phyloP scores from a whole-genome alignment of 2,888 invertebrate genomes.

The Zaprionus obscuricornis region DNA sequence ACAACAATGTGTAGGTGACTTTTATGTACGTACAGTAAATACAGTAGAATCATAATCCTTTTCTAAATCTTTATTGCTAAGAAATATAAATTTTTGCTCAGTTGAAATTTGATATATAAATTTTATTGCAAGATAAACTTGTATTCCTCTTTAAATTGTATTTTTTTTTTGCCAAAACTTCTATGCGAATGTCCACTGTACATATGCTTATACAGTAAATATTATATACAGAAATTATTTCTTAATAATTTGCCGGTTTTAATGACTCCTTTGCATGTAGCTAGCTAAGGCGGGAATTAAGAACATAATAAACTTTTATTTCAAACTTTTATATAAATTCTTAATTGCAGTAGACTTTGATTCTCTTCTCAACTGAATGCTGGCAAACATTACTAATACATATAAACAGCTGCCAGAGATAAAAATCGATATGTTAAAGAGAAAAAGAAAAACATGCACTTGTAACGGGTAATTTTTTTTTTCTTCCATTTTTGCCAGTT shows the following conservation, averaged over 20 bases:
- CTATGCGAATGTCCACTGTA: no score
- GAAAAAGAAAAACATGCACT: conserved; percentile 33
- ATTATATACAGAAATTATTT: conserved; percentile 35
- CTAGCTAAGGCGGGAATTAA: conserved; percentile 2
- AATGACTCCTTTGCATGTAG: conserved; percentile 62
- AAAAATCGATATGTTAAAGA: conserved; percentile 61
- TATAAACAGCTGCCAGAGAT: conserved; percentile 72
- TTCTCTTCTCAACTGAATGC: conserved; percentile 44
- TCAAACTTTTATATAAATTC: no score
- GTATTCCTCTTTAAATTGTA: no score
- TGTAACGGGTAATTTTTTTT: conserved; percentile 2
- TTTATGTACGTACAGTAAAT: conserved; percentile 1
- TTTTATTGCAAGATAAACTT: no score
- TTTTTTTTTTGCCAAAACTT: no score
- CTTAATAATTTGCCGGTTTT: conserved; percentile 55
- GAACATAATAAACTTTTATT: conserved; percentile 10
- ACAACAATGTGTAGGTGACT: neutral
- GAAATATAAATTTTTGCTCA: no score
- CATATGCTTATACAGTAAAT: no score
- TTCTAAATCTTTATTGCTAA: no score
- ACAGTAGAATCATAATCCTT: no score
- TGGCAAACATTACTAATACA: conserved; percentile 25
- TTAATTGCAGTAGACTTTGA: conserved; percentile 24
- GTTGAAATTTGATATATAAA: no score
- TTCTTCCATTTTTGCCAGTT: conserved; percentile 28